Evolutionary conservation across 1,140 invertebrate genomes (phyloP), one percentile per base, ranked within the genome.

Genomic region (Cephus cinctus): DNA sequence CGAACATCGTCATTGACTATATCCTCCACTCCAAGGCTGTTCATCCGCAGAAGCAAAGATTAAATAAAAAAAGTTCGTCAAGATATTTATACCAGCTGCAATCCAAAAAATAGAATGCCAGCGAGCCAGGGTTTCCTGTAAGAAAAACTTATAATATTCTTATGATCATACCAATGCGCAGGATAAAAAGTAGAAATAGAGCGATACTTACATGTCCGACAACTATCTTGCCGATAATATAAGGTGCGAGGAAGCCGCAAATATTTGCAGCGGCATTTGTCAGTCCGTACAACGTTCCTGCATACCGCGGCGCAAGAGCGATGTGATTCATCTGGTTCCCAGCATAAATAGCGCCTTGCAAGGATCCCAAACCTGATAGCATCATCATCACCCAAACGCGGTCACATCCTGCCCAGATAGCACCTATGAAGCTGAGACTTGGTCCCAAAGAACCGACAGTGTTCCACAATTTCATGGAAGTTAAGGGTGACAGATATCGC

Each of bases 61-160:
- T 31, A 89, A 67, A 67, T 91, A 96, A 59, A 95, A 85, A 2
- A 89, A 77, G 66, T 89, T 90, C 0, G 86, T 83, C 6, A 81
- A 78, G 12, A 88, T 79, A 67, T 92, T 92, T 22, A 96, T 84
- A 3, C 78, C 86, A 1, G 89, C 86, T 0, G 89, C 87, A 50
- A 94, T 80, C 78, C 89, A 94, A 73, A 96, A 96, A 19, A 95
- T 90, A 44, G 84, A 83, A 38, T 89, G 85, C 93, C 93, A 96
- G 54, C 89, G 85, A 34, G 83, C 85, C 8, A 90, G 63, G 0
- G 90, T 91, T 82, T 92, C 84, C 87, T 93, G 66, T 20, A 80
- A 81, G 52, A 53, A 15, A 11, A 11, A 11, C 6, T n/a, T 44
- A 9, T 11, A 31, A 47, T 27, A 43, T 9, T 20, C 38, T 38